Base-by-base conservation (phyloP, 2,113 vertebrate species). In the Entomyzon cyanotis region DNA sequence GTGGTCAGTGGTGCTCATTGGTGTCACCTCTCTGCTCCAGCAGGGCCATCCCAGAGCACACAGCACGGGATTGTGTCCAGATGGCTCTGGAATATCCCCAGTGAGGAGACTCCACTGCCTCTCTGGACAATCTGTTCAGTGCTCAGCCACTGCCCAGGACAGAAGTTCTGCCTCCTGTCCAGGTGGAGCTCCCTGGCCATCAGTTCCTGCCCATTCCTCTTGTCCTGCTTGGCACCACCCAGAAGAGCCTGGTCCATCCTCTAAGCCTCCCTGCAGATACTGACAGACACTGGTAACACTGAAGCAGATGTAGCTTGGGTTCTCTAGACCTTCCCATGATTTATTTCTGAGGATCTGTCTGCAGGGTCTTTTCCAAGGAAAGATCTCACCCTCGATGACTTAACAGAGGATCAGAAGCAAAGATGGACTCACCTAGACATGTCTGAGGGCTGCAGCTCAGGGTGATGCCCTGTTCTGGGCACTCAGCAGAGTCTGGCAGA, bases 111-210 rank as follows among this genome's bases (percentile, higher is more conserved):
- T 42, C 25, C 31, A 49, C 35, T 62, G 4, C 11, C 10, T 31
- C 41, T 37, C 49, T 49, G 56, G 12, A 6, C 21, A 55, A 41
- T 55, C 47, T 62, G 47, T 55, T 39, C 44, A 50, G 52, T 1
- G 33, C 19, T 7, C 0, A 1, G 31, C 8, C 59, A 27, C 12
- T 33, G 46, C 18, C 0, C 35, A 73, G 35, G 16, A 20, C 20
- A 46, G 33, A 28, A 74, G 53, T 10, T 35, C 14, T 55, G 69
- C 25, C 41, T 69, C 25, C 21, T 50, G 19, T 30, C 47, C 63
- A 56, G 12, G 17, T 62, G 25, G n/a, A 69, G 42, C 17, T 58
- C 27, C 10, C 47, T 83, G n/a, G 18, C 10, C 35, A 39, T 69
- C 55, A 62, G 10, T 37, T 76, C 35, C 15, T 47, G 15, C 24